Evolutionary conservation across 2,888 invertebrate genomes (phyloP), one percentile per base, ranked within the genome.

Genomic region (Antheraea assamensis): DNA sequence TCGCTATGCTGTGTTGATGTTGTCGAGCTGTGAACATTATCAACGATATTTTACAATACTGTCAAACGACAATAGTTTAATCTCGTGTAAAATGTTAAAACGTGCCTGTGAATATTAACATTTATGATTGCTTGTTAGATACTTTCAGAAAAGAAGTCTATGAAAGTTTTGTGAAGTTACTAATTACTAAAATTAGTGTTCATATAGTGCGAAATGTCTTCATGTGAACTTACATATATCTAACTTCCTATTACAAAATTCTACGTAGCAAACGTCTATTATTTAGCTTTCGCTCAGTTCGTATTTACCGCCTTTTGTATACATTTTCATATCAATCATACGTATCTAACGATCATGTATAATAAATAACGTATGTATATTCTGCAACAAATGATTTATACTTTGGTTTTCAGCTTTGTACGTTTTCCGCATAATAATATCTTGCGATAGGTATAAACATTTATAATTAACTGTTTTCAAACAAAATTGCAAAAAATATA

Each of bases 1-100:
- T 95, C 95, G 82, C 95, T 95, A 88, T 96, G 96, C 77, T 95
- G 95, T 86, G 96, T 95, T 78, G 96, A 96, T 82, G 96, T 95
- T 78, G 96, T 96, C 73, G 96, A 95, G 94, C 96, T 96, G 95
- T 80, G 79, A 76, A 95, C 86, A 83, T 75, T 75, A 68, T 76
- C 73, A 79, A 76, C 76, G 13, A 74, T 24, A 74, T 35, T 19
- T 30, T 71, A 24, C 49, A 52, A 64, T 47, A 68, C 17, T 35
- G 68, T 19, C 35, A 61, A 61, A 10, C 13, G n/a, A 13, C 24
- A 10, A 61, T 61, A 30, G 17, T 17, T 17, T 27, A 27, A 24
- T 58, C n/a, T n/a, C 24, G 61, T 61, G 27, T 61, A 61, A 27
- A 61, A 30, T 61, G 21, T 61, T 61, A 61, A 61, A 27, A 61